Conservation (phyloP, 2,888 invertebrate species). For the Fissipunctia ypsillon region DNA sequence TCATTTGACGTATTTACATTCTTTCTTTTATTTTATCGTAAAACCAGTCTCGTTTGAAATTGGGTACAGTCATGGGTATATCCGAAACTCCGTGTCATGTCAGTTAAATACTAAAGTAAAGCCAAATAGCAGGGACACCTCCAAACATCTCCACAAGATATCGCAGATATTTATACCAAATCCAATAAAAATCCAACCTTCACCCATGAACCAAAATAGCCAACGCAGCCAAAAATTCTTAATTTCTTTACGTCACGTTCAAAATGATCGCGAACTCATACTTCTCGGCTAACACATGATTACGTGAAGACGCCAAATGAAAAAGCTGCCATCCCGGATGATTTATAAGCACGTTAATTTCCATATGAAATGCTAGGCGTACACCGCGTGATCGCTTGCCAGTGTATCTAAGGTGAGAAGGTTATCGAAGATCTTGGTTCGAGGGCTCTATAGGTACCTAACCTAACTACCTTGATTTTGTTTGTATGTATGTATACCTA, state of each 20-base stretch:
- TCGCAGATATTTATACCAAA: slow-evolving; percentile 4
- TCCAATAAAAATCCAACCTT: slow-evolving; percentile 12
- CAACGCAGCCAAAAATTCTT: not conserved
- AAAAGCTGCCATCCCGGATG: slow-evolving; percentile 75
- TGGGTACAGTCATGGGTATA: not conserved
- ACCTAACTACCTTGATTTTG: not conserved
- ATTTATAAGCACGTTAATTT: slow-evolving; percentile 80
- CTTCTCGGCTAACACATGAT: slow-evolving; percentile 69
- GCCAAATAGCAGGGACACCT: not conserved
- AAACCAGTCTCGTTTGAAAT: no score
- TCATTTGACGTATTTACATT: not conserved
- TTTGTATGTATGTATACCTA: not conserved
- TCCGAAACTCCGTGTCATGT: no score
- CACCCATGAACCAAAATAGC: slow-evolving; percentile 27
- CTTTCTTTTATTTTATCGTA: not conserved
- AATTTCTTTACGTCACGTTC: slow-evolving; percentile 54
- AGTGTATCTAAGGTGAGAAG: slow-evolving; percentile 25
- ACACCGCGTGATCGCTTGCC: slow-evolving; percentile 32
- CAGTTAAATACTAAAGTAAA: not conserved
- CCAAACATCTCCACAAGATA: not conserved
- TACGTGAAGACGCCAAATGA: slow-evolving; percentile 73
- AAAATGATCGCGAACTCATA: slow-evolving; percentile 68
- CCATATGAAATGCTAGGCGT: slow-evolving; percentile 70
- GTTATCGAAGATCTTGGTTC: slow-evolving; percentile 41
- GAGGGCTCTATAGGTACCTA: slow-evolving; percentile 10